These are phyloP conservation scores for Crypturellus tataupa DNA, from an alignment of 2,797 vertebrate species.

Conservation along the genomic window DNA sequence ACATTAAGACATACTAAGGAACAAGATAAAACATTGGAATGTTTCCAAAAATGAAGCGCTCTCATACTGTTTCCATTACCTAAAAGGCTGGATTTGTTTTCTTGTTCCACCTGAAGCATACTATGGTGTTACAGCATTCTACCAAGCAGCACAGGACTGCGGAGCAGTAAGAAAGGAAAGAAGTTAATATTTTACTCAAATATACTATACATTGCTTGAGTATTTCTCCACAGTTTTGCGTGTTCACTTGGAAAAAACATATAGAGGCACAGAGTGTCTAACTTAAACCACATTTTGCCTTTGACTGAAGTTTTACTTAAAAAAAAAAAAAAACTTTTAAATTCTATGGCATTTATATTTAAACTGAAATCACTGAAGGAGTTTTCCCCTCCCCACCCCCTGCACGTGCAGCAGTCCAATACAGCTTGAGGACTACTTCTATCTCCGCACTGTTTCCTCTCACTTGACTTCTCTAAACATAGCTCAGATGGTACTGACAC, in stretches of 20 bases:
- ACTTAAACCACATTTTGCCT: not conserved
- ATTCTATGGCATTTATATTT: not conserved
- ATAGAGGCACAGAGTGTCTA: not conserved
- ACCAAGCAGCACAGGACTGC: not conserved
- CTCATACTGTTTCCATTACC: not conserved
- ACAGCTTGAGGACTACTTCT: not conserved
- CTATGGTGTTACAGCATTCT: not conserved
- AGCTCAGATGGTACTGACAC: not conserved
- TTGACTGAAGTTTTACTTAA: not conserved
- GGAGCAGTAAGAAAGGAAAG: not conserved
- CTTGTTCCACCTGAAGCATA: not conserved
- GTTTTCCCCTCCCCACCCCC: not conserved
- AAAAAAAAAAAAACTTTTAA: not conserved
- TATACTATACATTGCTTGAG: not conserved
- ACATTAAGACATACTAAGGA: not conserved
- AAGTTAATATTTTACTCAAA: not conserved
- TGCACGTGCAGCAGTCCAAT: accelerated
- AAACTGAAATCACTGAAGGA: not conserved
- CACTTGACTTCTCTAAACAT: not conserved
- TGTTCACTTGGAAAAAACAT: not conserved
- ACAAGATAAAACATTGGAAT: not conserved
- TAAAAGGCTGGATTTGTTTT: not conserved
- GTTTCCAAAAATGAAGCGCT: not conserved
- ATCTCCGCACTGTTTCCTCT: not conserved
- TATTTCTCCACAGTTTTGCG: not conserved